phyloP scores from a whole-genome alignment of 2,113 vertebrate genomes.

The Elachura formosa region DNA sequence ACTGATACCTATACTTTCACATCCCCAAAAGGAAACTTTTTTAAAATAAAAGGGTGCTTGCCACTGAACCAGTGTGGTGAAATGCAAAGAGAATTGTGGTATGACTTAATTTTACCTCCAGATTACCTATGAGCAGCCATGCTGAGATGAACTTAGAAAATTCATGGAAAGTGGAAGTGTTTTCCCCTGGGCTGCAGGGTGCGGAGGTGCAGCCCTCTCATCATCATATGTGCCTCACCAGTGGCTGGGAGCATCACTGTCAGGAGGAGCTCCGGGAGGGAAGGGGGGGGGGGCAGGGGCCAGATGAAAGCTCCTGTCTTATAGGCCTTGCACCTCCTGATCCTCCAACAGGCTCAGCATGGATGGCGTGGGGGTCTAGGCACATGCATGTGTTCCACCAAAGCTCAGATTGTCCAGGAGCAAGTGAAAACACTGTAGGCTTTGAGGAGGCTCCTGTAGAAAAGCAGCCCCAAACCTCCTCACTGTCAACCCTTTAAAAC shows the following conservation, averaged over 20 bases:
- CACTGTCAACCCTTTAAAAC: not conserved
- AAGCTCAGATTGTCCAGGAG: not conserved
- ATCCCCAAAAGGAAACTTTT: not conserved
- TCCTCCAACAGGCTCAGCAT: not conserved
- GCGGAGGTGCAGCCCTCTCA: not conserved
- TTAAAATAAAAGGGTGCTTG: not conserved
- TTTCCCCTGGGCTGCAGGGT: not conserved
- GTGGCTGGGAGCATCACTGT: not conserved
- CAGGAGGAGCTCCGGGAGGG: rapidly evolving
- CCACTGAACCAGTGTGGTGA: not conserved
- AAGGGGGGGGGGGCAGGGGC: not conserved
- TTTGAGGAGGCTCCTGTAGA: not conserved
- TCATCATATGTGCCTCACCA: rapidly evolving
- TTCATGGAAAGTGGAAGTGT: not conserved
- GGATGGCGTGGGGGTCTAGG: not conserved
- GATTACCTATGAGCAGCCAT: not conserved
- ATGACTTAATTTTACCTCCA: not conserved
- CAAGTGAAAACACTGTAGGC: not conserved
- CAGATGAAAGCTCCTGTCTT: not conserved
- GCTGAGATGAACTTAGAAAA: not conserved
- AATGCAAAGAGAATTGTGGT: not conserved
- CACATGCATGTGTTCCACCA: not conserved
- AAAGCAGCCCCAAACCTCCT: not conserved
- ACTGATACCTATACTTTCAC: not conserved
- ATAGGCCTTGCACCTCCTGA: not conserved